Conservation (phyloP, 2,113 vertebrate species). For the Axis porcinus region DNA sequence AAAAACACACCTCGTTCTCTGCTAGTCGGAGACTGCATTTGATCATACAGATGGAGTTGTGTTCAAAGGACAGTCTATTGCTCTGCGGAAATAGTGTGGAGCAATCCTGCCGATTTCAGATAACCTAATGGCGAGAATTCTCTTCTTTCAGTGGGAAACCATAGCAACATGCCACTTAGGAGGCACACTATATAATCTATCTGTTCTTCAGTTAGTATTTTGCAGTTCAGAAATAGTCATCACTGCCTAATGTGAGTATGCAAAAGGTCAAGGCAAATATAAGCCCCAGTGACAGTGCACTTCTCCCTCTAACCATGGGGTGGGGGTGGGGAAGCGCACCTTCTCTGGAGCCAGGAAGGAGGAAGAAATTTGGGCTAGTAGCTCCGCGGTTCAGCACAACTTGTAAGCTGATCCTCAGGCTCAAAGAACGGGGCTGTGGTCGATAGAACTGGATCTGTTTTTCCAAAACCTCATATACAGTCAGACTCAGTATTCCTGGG, state of each 20-base stretch:
- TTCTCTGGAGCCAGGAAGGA: neutral
- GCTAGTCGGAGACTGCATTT: slow-evolving; percentile 27
- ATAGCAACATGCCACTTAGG: slow-evolving; percentile 79
- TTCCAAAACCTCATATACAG: neutral
- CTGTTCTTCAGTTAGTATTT: slow-evolving; percentile 76
- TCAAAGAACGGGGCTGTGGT: neutral
- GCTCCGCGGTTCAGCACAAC: neutral
- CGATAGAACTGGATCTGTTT: neutral
- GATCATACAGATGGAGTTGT: slow-evolving; percentile 11
- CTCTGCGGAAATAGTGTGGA: slow-evolving; percentile 51
- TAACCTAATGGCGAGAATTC: slow-evolving; percentile 68
- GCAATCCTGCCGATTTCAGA: slow-evolving; percentile 54
- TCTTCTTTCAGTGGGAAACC: slow-evolving; percentile 77
- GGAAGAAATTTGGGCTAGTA: neutral
- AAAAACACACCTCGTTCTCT: neutral
- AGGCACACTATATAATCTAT: slow-evolving; percentile 76
- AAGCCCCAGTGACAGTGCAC: slow-evolving; percentile 34
- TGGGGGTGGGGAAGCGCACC: neutral
- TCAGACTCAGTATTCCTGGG: neutral
- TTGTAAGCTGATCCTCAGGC: neutral
- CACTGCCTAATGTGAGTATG: slow-evolving; percentile 66
- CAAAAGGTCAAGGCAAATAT: slow-evolving; percentile 71
- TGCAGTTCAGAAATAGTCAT: slow-evolving; percentile 76
- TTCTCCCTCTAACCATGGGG: neutral
- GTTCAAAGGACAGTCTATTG: slow-evolving; percentile 52